A percentile compares a stretch with the other conserved stretches of the same genome.
These are phyloP conservation scores for Atherinomorus stipes DNA, from an alignment of 2,113 vertebrate genomes.

Conservation along the genomic window DNA sequence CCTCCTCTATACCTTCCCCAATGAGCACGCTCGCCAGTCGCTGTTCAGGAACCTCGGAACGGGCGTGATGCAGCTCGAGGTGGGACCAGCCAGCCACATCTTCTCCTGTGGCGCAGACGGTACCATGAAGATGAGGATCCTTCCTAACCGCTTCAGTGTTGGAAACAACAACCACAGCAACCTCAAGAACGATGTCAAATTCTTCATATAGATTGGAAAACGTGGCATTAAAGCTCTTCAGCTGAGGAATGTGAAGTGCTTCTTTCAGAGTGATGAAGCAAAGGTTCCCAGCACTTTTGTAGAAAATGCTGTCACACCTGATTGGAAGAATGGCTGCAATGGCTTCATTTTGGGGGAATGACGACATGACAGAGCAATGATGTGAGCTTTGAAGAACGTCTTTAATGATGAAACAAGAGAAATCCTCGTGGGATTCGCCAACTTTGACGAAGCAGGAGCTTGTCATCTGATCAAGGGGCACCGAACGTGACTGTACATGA, in stretches of 20 bases:
- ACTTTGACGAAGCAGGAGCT: slow-evolving; percentile 1
- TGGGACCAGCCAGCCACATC: slow-evolving; percentile 92
- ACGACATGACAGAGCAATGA: too few species aligned
- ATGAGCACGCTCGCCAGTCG: slow-evolving; percentile 95
- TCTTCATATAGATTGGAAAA: slow-evolving; percentile 84
- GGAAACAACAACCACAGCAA: slow-evolving; percentile 82
- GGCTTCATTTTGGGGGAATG: slow-evolving; percentile 12
- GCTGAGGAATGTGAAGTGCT: slow-evolving; percentile 11
- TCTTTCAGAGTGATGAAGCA: background rate
- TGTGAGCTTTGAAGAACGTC: background rate
- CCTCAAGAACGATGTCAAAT: slow-evolving; percentile 90
- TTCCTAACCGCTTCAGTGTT: slow-evolving; percentile 90
- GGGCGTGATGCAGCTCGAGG: slow-evolving; percentile 97
- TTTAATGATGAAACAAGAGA: background rate
- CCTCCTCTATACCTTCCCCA: slow-evolving; percentile 91
- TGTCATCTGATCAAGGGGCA: background rate
- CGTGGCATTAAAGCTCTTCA: background rate
- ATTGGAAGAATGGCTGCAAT: background rate
- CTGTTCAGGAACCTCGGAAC: slow-evolving; percentile 98
- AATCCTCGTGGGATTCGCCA: too few species aligned
- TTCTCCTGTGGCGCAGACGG: slow-evolving; percentile 99
- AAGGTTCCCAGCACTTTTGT: background rate
- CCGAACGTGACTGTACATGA: background rate
- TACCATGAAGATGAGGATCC: slow-evolving; percentile 96
- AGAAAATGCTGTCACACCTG: background rate